A percentile compares a stretch with the other conserved stretches of the same genome.
These are phyloP conservation scores for Trialeurodes vaporariorum DNA, from an alignment of 1,140 invertebrate genomes.

Conservation along the genomic window DNA sequence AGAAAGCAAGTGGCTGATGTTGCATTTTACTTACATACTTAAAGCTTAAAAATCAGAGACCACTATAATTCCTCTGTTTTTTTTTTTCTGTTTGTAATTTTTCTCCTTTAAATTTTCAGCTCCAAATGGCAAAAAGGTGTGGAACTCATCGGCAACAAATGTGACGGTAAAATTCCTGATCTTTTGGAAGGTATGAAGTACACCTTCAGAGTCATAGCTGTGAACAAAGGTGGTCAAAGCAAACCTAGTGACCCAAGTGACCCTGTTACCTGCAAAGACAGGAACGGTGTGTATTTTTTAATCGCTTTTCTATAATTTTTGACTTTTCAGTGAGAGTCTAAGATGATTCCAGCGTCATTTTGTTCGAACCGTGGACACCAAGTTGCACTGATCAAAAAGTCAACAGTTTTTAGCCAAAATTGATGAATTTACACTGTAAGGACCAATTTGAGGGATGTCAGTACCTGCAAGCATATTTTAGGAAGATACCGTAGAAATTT, in stretches of 20 bases:
- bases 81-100: too few species aligned
- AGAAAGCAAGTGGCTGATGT: too few species aligned
- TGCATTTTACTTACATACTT: too few species aligned
- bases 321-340: background rate
- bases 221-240: slow-evolving; percentile 87
- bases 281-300: slow-evolving; percentile 58
- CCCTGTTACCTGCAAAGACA: slow-evolving; percentile 67
- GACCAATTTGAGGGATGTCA: too few species aligned
- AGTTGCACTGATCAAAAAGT: too few species aligned
- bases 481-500: too few species aligned
- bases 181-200: slow-evolving; percentile 90
- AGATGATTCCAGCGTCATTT: slow-evolving; percentile 3
- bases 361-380: too few species aligned
- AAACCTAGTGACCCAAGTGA: slow-evolving; percentile 80
- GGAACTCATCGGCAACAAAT: slow-evolving; percentile 71
- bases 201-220: slow-evolving; percentile 89
- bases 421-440: too few species aligned
- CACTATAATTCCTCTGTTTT: too few species aligned
- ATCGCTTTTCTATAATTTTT: background rate
- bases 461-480: too few species aligned
- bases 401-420: too few species aligned
- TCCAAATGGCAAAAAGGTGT: slow-evolving; percentile 84
- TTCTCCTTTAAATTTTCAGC: slow-evolving; percentile 29
- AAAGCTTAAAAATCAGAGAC: too few species aligned
- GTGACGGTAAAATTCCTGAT: slow-evolving; percentile 73